phyloP scores from a whole-genome alignment of 1,140 invertebrate species.

The Pseudachorutes palmiensis region DNA sequence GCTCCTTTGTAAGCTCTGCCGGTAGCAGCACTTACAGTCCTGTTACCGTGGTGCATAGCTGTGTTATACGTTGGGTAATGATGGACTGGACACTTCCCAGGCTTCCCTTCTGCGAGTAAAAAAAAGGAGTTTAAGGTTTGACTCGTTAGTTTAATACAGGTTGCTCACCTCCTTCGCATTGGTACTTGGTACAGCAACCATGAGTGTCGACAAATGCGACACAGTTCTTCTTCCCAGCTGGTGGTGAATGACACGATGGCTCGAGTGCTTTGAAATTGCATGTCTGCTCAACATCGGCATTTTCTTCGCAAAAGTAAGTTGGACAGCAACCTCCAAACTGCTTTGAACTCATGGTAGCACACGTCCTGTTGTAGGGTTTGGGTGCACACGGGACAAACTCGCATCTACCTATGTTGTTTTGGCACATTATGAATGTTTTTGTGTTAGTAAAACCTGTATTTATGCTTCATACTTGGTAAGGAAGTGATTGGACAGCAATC shows the following conservation, averaged over 20 bases:
- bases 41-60: not conserved
- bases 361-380: constrained; percentile 25
- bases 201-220: constrained; percentile 27
- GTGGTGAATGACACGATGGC: constrained; percentile 22
- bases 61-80: constrained; percentile 5
- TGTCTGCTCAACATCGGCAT: constrained; percentile 13
- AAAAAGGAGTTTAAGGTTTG: not conserved
- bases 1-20: not conserved
- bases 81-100: constrained; percentile 28
- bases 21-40: not conserved
- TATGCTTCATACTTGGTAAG: constrained; percentile 18
- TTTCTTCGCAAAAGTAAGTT: constrained; percentile 31
- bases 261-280: constrained; percentile 31
- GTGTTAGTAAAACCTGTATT: not conserved
- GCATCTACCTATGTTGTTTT: constrained; percentile 27
- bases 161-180: constrained; percentile 28
- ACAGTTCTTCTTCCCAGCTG: constrained; percentile 31
- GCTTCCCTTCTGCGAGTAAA: constrained; percentile 26
- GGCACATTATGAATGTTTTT: not conserved
- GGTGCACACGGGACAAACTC: constrained; percentile 27
- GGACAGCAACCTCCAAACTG: constrained; percentile 28
- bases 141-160: not conserved
- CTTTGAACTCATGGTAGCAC: constrained; percentile 19
- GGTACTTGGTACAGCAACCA: constrained; percentile 34
- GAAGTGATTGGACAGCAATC: constrained; percentile 33